These are phyloP conservation scores for Ictalurus furcatus DNA, from an alignment of 2,113 vertebrate genomes.

Conservation along the genomic window DNA sequence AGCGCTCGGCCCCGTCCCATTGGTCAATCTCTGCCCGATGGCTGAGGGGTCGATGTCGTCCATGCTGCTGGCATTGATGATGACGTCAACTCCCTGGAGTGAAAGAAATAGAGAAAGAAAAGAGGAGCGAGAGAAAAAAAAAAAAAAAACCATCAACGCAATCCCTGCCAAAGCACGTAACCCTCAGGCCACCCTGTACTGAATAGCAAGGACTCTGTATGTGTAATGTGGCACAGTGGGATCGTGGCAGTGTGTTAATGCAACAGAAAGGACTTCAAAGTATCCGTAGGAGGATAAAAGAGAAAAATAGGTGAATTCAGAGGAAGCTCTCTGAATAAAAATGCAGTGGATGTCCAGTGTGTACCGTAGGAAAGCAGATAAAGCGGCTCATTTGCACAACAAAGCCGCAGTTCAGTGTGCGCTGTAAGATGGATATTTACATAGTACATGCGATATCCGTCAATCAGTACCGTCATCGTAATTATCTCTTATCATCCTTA, in stretches of 20 bases:
- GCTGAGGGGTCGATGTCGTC: constrained; percentile 92
- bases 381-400: constrained; percentile 4
- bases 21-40: constrained; percentile 91
- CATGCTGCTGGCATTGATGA: constrained; percentile 92
- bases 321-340: constrained; percentile 13
- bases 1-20: constrained; percentile 82
- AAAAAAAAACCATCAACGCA: constrained; percentile 14
- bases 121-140: background rate
- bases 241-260: background rate
- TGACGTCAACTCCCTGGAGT: constrained; percentile 87
- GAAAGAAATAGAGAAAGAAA: constrained; percentile 2
- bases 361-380: background rate
- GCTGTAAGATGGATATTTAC: background rate
- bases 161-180: constrained; percentile 32
- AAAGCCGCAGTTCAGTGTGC: constrained; percentile 12
- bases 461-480: background rate
- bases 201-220: constrained; percentile 35
- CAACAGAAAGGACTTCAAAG: constrained; percentile 32
- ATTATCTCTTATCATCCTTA: background rate
- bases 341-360: background rate
- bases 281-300: constrained; percentile 26
- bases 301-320: constrained; percentile 24
- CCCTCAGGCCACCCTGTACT: constrained; percentile 32
- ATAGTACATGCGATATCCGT: background rate
- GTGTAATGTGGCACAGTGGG: constrained; percentile 21